Base-by-base conservation (phyloP, 1,140 invertebrate species). In the Scylla paramamosain region DNA sequence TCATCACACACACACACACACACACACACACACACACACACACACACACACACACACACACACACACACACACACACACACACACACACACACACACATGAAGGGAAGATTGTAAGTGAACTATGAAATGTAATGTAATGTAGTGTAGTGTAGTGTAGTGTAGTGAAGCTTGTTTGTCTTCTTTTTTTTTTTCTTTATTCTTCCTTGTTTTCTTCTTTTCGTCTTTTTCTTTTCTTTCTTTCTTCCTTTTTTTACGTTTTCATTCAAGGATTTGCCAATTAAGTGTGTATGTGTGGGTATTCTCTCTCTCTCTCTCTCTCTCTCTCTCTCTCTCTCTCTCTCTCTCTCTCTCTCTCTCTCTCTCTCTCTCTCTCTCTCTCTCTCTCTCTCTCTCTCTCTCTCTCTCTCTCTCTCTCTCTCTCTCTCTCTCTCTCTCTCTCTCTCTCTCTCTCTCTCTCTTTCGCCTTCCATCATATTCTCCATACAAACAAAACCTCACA, bases 281-380 rank as follows among this genome's bases (percentile, higher is more conserved):
- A 6, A 2, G 39, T 39, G 39, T 39, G 39, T 39, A 6, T 39
- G 39, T 39, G 39, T 39, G 39, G n/a, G n/a, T n/a, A n/a, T 28
- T 59, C 59, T 92, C 29, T 28, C 29, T 45, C 59, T 82, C 29
- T 45, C 31, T 28, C 67, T 83, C 31, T 67, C 28, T 31, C 67
- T 28, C 28, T 45, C 45, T 59, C 67, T 28, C 59, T 77, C 91
- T 39, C 52, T 92, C 91, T 52, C 91, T 59, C 52, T 92, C 91
- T 59, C 39, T 39, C 52, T 59, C 45, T 92, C 39, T n/a, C 39
- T 48, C 46, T 48, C 46, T 48, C 4, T 14, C 4, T 14, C 46
- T 48, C 46, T 48, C 46, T 90, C 31, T 45, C 45, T 90, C 46
- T 46, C 46, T 46, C 16, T 28, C 89, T 91, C 0, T 48, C 14